phyloP scores from a whole-genome alignment of 1,140 invertebrate species.

The Drosophila kohkoa region DNA sequence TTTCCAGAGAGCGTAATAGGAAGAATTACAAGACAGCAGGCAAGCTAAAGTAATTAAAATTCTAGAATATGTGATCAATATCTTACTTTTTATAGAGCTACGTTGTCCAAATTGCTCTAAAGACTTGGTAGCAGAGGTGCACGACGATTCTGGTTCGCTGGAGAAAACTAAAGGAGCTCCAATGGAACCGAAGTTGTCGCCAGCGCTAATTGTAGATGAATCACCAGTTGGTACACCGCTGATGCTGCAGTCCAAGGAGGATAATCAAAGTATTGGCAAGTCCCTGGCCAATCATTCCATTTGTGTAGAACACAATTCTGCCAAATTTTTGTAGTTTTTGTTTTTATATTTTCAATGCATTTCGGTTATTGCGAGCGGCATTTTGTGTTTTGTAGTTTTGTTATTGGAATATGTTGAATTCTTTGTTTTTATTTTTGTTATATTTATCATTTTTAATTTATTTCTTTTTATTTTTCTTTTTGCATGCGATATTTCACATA shows the following conservation, averaged over 20 bases:
- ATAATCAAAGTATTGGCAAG: slow-evolving; percentile 82
- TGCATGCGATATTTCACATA: slow-evolving; percentile 53
- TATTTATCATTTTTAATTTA: slow-evolving; percentile 48
- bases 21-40: slow-evolving; percentile 46
- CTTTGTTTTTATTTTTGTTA: slow-evolving; percentile 21
- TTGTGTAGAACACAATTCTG: slow-evolving; percentile 35
- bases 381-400: slow-evolving; percentile 14
- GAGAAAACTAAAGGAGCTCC: slow-evolving; percentile 50
- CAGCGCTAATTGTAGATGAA: slow-evolving; percentile 72
- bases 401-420: slow-evolving; percentile 30
- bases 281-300: slow-evolving; percentile 39
- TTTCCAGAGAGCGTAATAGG: slow-evolving; percentile 85
- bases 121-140: slow-evolving; percentile 86
- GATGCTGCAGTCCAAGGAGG: slow-evolving; percentile 48
- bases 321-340: slow-evolving; percentile 33
- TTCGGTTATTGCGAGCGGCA: slow-evolving; percentile 10
- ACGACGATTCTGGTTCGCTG: slow-evolving; percentile 59
- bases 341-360: slow-evolving; percentile 15
- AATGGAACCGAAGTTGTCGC: slow-evolving; percentile 55
- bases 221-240: slow-evolving; percentile 28
- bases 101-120: slow-evolving; percentile 88
- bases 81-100: slow-evolving; percentile 53
- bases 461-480: slow-evolving; percentile 64
- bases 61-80: background rate
- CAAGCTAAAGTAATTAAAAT: background rate